Evolutionary conservation across 2,797 vertebrate species (phyloP), one percentile per base, ranked within the genome.

Genomic region (Chaunax sp.): DNA sequence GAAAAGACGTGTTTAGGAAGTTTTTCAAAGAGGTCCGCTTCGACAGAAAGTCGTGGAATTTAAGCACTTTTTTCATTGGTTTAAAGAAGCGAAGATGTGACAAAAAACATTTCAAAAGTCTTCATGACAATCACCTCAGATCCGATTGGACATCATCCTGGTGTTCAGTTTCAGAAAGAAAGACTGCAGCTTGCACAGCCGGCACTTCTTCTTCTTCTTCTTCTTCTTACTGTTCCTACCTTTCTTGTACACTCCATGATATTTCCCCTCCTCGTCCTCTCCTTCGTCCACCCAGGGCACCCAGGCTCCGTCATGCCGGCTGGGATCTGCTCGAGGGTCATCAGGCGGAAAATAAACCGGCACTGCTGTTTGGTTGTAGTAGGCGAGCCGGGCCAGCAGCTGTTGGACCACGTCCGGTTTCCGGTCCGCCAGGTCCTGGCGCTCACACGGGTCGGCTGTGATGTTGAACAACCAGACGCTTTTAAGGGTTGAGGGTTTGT

Each of bases 401-500:
- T 67, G 86, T 2, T 87, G 93, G 25, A 99, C 98, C 41, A 99
- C 90, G 0, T 97, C 97, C 0, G 96, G 95, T 30, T 94, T 87
- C 78, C 90, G 92, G 5, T 81, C 90, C 0, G 97, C 92, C 52
- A 98, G 84, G 86, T 99, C 96, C 0, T 88, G 90, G 2, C 97
- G 93, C 77, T 99, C 98, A 0, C 95, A 99, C 1, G 98, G 98
- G 87, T 99, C 98, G 0, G 90, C 95, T 0, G 95, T 98, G 92
- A 99, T 97, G 91, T 99, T 98, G 90, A 97, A 99, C 52, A 99
- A 93, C 97, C 97, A 98, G 65, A 98, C 22, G 0, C 91, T 94
- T 76, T 93, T 94, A 38, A 67, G 70, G 4, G 85, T 70, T 7
- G 88, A 84, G 19, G 90, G 90, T 83, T 93, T 89, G 45, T 54